Base-by-base conservation (phyloP, 2,113 vertebrate genomes). In the Canis aureus region DNA sequence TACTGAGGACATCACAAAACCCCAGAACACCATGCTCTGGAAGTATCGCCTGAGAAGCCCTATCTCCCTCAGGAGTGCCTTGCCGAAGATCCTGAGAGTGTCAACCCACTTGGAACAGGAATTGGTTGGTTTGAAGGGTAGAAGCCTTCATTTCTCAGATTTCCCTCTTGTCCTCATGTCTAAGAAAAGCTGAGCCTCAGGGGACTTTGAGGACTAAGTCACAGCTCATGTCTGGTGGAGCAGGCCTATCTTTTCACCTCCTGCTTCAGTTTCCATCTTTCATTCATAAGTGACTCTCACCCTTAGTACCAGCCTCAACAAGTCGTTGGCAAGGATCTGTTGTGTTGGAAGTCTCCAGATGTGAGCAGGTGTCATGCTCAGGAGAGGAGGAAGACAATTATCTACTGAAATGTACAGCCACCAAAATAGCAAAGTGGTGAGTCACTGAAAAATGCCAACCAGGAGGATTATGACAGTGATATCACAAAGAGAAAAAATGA, bases 401-500 rank as follows among this genome's bases (percentile, higher is more conserved):
- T 64, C 89, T 55, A 25, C 35, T 55, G 59, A 74, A 91, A 82
- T 59, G 51, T 29, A 88, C 57, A 81, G 23, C 84, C 85, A 84
- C 94, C 74, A 84, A 96, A 96, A 97, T 74, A 96, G 94, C 85
- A 91, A 73, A 91, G 81, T 6, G n/a, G 29, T 95, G 95, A 97
- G 86, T 97, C 97, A 97, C 89, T 1, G 2, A 73, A 69, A 96
- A 91, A 53, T 49, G 92, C 59, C 94, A 95, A 11, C 83, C 71
- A 25, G 2, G 20, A 93, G 29, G 64, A 57, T 60, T 38, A 32
- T 64, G 43, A 89, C 71, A 93, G 35, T 81, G 82, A 89, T 57
- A 51, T 57, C 64, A n/a, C 51, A 62, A 83, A 88, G 76, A 91
- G 23, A 32, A 62, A 17, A 79, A 81, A 27, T 2, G 57, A 81